Evolutionary conservation across 92 coral and sea anemone genomes (phyloP), one percentile per base, ranked within the genome.

Genomic region (Palythoa caribaeorum): DNA sequence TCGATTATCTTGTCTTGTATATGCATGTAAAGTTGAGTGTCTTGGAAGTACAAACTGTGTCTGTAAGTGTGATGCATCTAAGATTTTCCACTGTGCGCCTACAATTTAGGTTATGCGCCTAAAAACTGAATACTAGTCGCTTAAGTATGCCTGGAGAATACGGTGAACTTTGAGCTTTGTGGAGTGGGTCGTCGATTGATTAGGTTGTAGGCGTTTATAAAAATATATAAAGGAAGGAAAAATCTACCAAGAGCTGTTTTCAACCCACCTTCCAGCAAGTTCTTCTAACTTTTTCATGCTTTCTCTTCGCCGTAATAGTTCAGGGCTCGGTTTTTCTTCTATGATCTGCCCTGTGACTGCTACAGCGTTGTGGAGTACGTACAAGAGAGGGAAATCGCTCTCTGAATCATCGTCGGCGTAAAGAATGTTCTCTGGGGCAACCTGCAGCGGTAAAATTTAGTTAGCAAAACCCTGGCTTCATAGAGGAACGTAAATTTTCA

Each of bases 321-420:
- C 89, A 1, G 91, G 92, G 19, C 94, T 94, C 36, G 94, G 88
- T 47, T 92, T 91, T 60, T 94, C 95, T 4, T 89, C 94, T 36
- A 92, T 73, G 9, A 94, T 85, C 52, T 66, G 84, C 20, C 96
- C 97, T 11, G 95, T 86, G 80, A 95, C 87, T 14, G 96, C 97
- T 14, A 97, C 90, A n/a, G 95, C 97, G 55, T 95, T 91, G 78
- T 97, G 99, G 19, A 95, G 79, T 9, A 91, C 93, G 73, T 94
- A 97, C 10, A 95, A 80, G 17, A 78, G 91, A 10, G 96, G 93
- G 10, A 78, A 77, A 52, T 84, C 98, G 13, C 83, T 78, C 7
- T 88, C 92, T 9, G 73, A 40, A 54, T 81, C 73, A 19, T 50
- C 90, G 8, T 70, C 76, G 35, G 98, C 92, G 15, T 83, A 83